Conservation (phyloP, 1,140 invertebrate species). For the Anthonomus grandis region DNA sequence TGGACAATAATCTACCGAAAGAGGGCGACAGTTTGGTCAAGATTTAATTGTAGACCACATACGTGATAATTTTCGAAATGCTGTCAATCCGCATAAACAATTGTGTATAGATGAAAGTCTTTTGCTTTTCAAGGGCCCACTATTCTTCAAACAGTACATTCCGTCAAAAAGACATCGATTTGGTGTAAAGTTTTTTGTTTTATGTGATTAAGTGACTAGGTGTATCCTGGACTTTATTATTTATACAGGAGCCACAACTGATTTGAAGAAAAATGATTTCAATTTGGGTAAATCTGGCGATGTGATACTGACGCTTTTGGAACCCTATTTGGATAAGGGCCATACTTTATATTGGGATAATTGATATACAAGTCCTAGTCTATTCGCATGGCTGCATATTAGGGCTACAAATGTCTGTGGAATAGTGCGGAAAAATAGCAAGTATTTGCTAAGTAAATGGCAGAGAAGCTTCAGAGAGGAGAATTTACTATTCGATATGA, state of each 20-base stretch:
- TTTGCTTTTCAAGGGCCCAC: conserved; percentile 40
- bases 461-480: conserved; percentile 26
- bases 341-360: conserved; percentile 46
- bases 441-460: conserved; percentile 34
- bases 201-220: conserved; percentile 4
- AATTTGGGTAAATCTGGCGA: conserved; percentile 32
- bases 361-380: conserved; percentile 43
- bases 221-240: conserved; percentile 13
- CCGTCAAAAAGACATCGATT: no score
- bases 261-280: not conserved
- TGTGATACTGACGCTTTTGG: conserved; percentile 41
- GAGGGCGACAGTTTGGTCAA: not conserved
- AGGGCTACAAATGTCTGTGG: conserved; percentile 36
- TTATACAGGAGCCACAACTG: not conserved
- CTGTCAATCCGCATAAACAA: conserved; percentile 27
- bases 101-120: conserved; percentile 35
- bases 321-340: conserved; percentile 36
- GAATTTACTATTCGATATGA: conserved; percentile 6
- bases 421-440: conserved; percentile 38
- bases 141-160: conserved; percentile 46
- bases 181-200: conserved; percentile 14
- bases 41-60: not conserved
- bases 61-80: not conserved
- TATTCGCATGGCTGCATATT: conserved; percentile 12
- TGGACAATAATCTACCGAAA: not conserved